phyloP scores from a whole-genome alignment of 2,113 vertebrate species.

The Lethenteron reissneri region DNA sequence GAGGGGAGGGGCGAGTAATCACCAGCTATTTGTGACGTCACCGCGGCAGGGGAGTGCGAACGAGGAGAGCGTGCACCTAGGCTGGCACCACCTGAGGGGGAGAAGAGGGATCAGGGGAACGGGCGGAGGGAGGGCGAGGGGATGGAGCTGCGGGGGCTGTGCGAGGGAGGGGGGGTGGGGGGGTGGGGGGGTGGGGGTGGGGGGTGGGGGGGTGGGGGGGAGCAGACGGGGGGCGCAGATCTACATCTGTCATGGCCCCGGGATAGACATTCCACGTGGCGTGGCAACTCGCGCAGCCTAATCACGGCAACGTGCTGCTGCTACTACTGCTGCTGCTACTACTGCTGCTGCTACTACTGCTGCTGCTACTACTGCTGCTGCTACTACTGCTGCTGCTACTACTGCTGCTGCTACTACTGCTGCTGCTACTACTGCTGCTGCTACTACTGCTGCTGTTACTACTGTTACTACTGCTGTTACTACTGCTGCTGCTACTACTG shows the following conservation, averaged over 20 bases:
- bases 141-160: neutral
- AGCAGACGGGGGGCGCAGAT: too few species aligned
- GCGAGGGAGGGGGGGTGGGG: neutral
- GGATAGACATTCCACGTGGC: too few species aligned
- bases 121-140: neutral
- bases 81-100: neutral
- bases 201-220: too few species aligned
- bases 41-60: too few species aligned
- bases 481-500: neutral
- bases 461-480: neutral
- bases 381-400: neutral
- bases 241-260: too few species aligned
- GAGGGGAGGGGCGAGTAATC: too few species aligned
- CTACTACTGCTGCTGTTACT: neutral
- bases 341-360: neutral
- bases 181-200: too few species aligned
- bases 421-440: neutral
- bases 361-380: neutral
- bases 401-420: neutral
- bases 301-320: neutral
- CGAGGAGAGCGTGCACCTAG: too few species aligned
- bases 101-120: neutral
- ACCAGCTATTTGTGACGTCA: too few species aligned
- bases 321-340: neutral
- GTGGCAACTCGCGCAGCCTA: too few species aligned